Evolutionary conservation across 2,888 invertebrate species (phyloP).

Genomic region (Drosophila bunnanda): DNA sequence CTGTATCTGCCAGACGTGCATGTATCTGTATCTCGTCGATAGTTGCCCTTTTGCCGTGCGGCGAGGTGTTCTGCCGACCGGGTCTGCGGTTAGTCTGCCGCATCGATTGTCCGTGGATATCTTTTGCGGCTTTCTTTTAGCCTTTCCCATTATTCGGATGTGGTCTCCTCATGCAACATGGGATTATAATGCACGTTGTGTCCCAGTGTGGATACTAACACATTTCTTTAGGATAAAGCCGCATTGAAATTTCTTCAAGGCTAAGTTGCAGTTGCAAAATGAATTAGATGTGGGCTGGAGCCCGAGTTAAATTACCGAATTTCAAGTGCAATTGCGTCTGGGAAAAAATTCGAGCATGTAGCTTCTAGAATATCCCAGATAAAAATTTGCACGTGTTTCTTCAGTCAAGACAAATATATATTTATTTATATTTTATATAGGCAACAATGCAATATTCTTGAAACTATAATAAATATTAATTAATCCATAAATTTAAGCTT

Average conservation of each 20-base stretch:
- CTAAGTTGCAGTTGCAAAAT: constrained; percentile 10
- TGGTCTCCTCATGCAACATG: constrained; percentile 37
- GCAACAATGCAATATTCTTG: too few species aligned
- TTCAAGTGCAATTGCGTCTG: background rate
- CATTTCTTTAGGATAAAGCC: constrained; percentile 15
- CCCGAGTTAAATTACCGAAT: background rate
- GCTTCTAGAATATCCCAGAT: too few species aligned
- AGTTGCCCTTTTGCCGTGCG: constrained; percentile 34
- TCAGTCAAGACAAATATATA: too few species aligned
- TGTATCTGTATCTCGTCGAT: constrained; percentile 50
- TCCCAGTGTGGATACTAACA: constrained; percentile 36
- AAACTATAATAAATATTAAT: too few species aligned
- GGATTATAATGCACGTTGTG: constrained; percentile 69
- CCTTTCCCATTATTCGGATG: constrained; percentile 33
- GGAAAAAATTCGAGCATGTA: too few species aligned
- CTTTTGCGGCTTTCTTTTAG: constrained; percentile 56
- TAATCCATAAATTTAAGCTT: too few species aligned
- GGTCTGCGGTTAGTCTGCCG: constrained; percentile 55
- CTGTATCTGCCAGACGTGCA: constrained; percentile 55
- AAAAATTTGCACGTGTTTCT: too few species aligned
- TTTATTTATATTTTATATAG: too few species aligned
- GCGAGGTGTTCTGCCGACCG: constrained; percentile 3
- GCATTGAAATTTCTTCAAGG: constrained; percentile 32
- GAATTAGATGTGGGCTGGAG: background rate
- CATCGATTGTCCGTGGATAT: constrained; percentile 78